Conservation (phyloP, 2,113 vertebrate species). For the Phaethornis superciliosus region DNA sequence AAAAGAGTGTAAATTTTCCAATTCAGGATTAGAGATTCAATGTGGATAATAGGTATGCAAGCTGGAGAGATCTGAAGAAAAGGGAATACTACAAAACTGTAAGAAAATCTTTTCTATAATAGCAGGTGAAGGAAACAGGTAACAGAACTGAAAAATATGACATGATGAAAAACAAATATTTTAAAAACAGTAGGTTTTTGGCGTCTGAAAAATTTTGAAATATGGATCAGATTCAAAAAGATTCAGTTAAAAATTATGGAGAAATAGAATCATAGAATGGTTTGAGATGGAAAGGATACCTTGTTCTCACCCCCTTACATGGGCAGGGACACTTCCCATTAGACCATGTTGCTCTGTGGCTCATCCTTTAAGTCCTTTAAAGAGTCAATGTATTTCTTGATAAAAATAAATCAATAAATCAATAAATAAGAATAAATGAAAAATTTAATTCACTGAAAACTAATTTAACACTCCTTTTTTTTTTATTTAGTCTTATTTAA, state of each 20-base stretch:
- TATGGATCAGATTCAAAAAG: neutral
- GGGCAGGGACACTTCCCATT: too few relatives aligned
- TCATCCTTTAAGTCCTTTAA: too few relatives aligned
- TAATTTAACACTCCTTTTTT: neutral
- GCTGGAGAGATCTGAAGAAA: neutral
- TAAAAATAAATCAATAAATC: too few relatives aligned
- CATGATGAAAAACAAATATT: neutral
- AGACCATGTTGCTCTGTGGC: too few relatives aligned
- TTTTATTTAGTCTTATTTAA: neutral
- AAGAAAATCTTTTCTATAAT: neutral
- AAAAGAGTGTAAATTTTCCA: neutral
- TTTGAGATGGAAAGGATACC: too few relatives aligned
- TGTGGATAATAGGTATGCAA: neutral
- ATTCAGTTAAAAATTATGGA: neutral
- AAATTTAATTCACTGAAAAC: neutral
- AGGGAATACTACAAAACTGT: neutral
- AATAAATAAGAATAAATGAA: neutral
- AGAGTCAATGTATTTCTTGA: neutral
- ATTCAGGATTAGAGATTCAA: neutral
- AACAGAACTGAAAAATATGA: neutral
- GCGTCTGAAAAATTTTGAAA: neutral
- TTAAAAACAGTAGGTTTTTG: neutral
- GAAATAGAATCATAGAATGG: too few relatives aligned
- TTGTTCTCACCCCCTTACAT: too few relatives aligned
- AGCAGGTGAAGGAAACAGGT: neutral